Percentiles rank a stretch among this genome's conserved stretches.
These are phyloP conservation scores for Listronotus bonariensis DNA, from an alignment of 1,140 invertebrate genomes.

Conservation along the genomic window DNA sequence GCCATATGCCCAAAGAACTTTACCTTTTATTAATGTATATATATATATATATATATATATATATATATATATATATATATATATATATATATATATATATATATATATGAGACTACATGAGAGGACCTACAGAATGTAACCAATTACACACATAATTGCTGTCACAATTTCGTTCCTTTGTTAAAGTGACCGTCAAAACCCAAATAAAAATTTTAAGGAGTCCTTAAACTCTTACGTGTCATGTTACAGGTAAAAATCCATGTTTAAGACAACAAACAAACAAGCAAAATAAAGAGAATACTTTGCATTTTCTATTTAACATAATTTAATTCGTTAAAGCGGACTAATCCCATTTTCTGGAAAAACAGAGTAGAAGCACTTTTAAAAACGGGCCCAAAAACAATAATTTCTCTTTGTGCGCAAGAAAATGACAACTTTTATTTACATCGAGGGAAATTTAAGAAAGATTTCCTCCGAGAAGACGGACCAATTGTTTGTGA, in stretches of 20 bases:
- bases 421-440: slow-evolving; percentile 54
- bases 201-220: neutral
- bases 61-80: no score
- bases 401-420: slow-evolving; percentile 50
- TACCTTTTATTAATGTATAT: no score
- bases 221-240: neutral
- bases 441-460: slow-evolving; percentile 55
- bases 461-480: slow-evolving; percentile 52
- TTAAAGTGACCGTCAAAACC: no score
- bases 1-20: no score
- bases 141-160: no score
- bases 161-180: no score
- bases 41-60: no score
- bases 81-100: no score
- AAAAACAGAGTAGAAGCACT: slow-evolving; percentile 21
- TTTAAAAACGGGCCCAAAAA: slow-evolving; percentile 43
- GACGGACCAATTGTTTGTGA: slow-evolving; percentile 50
- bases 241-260: neutral
- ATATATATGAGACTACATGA: no score
- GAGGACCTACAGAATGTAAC: no score
- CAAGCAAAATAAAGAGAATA: slow-evolving; percentile 22
- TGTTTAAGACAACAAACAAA: slow-evolving; percentile 13
- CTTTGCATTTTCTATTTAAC: slow-evolving; percentile 31
- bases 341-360: slow-evolving; percentile 37
- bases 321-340: slow-evolving; percentile 39